Conservation (phyloP, 2,797 vertebrate genomes). For the Crenuchus spilurus region DNA sequence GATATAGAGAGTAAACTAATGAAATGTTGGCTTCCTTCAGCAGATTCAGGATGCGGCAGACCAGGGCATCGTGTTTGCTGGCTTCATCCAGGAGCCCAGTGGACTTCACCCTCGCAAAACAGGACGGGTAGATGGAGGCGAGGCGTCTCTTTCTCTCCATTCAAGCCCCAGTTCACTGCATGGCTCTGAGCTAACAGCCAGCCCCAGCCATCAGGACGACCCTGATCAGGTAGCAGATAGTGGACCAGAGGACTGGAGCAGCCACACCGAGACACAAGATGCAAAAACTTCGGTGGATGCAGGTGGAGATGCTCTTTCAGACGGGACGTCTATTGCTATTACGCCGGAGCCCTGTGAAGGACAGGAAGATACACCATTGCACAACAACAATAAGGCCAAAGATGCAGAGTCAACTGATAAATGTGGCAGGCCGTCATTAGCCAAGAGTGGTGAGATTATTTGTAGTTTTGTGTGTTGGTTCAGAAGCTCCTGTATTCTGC, state of each 20-base stretch:
- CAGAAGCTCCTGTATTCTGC: background rate
- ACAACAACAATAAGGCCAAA: conserved; percentile 75
- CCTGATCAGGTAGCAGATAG: conserved; percentile 40
- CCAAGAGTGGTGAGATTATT: conserved; percentile 47
- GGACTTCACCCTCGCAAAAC: conserved; percentile 70
- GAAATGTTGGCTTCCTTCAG: conserved; percentile 55
- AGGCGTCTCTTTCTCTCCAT: conserved; percentile 78
- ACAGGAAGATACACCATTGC: conserved; percentile 61
- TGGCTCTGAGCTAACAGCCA: conserved; percentile 71
- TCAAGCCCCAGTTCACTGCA: conserved; percentile 82
- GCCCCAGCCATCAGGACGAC: conserved; percentile 66
- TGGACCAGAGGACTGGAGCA: conserved; percentile 37
- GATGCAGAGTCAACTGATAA: conserved; percentile 57
- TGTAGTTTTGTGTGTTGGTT: background rate
- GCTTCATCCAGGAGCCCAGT: conserved; percentile 88
- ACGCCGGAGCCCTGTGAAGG: conserved; percentile 59
- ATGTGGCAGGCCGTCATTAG: conserved; percentile 39
- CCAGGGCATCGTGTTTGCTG: conserved; percentile 90
- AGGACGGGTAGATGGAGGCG: conserved; percentile 71
- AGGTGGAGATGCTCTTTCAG: conserved; percentile 51
- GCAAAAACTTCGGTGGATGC: conserved; percentile 44
- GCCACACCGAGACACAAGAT: conserved; percentile 30
- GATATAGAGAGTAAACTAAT: background rate
- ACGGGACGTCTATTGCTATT: conserved; percentile 51
- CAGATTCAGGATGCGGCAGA: conserved; percentile 95